Conservation (phyloP, 2,113 vertebrate species). For the Lepisosteus osseus region DNA sequence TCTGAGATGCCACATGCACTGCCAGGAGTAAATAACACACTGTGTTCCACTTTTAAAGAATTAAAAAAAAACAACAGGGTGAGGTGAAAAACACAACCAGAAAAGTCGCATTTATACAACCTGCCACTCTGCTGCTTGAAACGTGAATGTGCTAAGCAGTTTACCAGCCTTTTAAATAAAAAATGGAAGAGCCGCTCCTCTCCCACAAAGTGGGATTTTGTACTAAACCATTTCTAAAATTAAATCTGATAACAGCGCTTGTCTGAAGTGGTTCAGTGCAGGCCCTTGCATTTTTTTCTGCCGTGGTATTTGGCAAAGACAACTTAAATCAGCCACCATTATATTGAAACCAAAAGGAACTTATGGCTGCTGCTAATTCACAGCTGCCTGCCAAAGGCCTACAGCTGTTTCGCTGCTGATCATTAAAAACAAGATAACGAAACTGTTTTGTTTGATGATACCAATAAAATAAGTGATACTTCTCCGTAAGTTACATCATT, state of each 20-base stretch:
- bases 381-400: background rate
- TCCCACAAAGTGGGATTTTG: slow-evolving; percentile 30
- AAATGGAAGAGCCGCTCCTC: slow-evolving; percentile 26
- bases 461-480: too few species aligned
- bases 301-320: background rate
- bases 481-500: too few species aligned
- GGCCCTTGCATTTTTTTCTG: too few species aligned
- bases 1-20: slow-evolving; percentile 22
- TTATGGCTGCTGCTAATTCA: background rate
- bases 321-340: slow-evolving; percentile 1
- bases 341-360: background rate
- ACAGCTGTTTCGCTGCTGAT: background rate
- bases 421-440: too few species aligned
- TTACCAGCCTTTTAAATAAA: slow-evolving; percentile 46
- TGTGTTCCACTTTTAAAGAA: too few species aligned
- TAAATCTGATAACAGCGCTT: slow-evolving; percentile 49
- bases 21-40: background rate
- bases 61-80: too few species aligned
- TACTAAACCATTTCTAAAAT: slow-evolving; percentile 28
- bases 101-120: too few species aligned
- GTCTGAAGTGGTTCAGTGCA: slow-evolving; percentile 22
- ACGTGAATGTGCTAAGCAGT: slow-evolving; percentile 26
- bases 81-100: too few species aligned
- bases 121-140: background rate
- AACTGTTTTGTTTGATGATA: too few species aligned